Conservation (phyloP, 2,888 invertebrate species). For the Augochlorella aurata region DNA sequence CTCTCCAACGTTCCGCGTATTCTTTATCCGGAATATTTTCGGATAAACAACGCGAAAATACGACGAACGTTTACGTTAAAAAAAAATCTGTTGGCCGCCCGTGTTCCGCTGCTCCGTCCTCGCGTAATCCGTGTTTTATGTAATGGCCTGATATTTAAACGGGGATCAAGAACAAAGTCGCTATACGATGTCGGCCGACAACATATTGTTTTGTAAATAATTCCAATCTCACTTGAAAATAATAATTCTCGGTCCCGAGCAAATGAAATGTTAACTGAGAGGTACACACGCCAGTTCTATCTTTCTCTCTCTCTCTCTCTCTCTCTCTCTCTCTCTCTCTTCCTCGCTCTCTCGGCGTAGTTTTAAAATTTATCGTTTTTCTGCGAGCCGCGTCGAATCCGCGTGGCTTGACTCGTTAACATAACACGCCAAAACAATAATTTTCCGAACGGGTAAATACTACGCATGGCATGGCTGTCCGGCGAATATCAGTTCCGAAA, state of each 20-base stretch:
- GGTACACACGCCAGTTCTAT: not conserved
- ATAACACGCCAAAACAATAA: constrained; percentile 28
- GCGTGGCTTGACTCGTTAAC: constrained; percentile 18
- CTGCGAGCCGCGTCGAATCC: not conserved
- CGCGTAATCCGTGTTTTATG: constrained; percentile 14
- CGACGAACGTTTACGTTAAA: not conserved
- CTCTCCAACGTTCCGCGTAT: not conserved
- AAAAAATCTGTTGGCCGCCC: not conserved
- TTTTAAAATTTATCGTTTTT: constrained; percentile 11
- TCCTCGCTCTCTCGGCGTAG: not conserved
- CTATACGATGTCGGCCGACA: not conserved
- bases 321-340: not conserved
- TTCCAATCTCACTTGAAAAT: not conserved
- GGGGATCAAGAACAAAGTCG: not conserved
- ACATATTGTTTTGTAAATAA: constrained; percentile 26
- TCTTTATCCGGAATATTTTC: not conserved
- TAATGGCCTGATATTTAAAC: constrained; percentile 1
- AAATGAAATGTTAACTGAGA: constrained; percentile 31
- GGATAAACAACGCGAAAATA: not conserved
- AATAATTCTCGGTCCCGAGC: not conserved
- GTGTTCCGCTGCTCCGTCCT: not conserved
- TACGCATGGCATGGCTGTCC: not conserved
- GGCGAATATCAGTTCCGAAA: constrained; percentile 31
- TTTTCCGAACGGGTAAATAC: constrained; percentile 22
- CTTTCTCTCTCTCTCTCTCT: not conserved